These are phyloP conservation scores for Gymnoscopelus microlampas DNA, from an alignment of 2,797 vertebrate genomes.

Conservation along the genomic window DNA sequence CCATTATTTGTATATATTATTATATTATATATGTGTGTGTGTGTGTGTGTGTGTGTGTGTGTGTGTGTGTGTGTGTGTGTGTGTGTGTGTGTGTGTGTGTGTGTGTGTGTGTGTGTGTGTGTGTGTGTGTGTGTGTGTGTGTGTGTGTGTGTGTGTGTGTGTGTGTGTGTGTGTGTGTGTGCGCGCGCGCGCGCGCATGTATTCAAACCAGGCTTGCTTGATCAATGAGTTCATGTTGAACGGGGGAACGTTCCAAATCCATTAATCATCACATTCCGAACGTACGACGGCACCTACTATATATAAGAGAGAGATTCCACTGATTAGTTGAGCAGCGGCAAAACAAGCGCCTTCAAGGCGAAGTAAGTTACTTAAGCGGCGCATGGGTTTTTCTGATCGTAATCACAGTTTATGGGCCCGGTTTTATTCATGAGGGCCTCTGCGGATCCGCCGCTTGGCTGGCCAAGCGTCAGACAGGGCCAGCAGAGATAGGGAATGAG, in stretches of 20 bases:
- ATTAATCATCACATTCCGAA: slow-evolving; percentile 57
- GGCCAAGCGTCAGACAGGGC: slow-evolving; percentile 50
- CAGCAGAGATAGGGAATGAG: slow-evolving; percentile 62
- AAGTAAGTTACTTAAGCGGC: slow-evolving; percentile 42
- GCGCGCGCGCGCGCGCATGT: slow-evolving; percentile 2
- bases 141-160: too few species aligned
- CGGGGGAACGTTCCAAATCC: slow-evolving; percentile 20
- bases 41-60: too few species aligned
- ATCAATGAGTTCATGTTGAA: slow-evolving; percentile 42
- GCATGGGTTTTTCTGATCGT: slow-evolving; percentile 53
- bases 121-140: too few species aligned
- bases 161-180: too few species aligned
- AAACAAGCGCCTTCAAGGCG: slow-evolving; percentile 4
- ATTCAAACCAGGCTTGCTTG: slow-evolving; percentile 22
- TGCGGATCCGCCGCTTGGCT: slow-evolving; percentile 48
- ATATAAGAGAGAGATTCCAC: slow-evolving; percentile 34
- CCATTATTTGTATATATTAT: too few species aligned
- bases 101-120: too few species aligned
- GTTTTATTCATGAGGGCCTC: slow-evolving; percentile 64
- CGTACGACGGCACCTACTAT: slow-evolving; percentile 31
- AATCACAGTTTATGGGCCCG: slow-evolving; percentile 63
- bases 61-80: too few species aligned
- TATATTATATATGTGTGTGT: too few species aligned
- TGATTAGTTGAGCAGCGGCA: slow-evolving; percentile 51
- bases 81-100: too few species aligned